phyloP scores from a whole-genome alignment of 37 sponge, comb jelly and placozoan species.

The Mnemiopsis leidyi region DNA sequence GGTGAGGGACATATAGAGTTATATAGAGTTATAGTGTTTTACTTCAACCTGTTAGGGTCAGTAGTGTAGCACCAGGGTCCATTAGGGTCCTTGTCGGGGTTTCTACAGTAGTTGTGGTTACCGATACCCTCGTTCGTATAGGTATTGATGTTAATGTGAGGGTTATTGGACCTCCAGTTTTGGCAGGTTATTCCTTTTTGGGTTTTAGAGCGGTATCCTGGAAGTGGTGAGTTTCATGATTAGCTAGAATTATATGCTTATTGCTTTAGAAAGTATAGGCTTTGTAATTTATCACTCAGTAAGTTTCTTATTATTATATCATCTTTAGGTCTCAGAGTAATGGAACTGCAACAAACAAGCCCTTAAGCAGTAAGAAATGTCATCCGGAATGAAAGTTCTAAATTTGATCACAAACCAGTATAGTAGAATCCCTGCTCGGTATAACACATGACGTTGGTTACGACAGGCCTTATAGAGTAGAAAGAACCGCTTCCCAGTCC shows the following conservation, averaged over 20 bases:
- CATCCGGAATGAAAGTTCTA: no score
- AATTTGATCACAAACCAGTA: no score
- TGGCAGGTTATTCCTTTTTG: conserved; percentile 19
- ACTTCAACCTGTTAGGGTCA: neutral
- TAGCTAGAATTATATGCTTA: no score
- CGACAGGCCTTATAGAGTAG: conserved; percentile 32
- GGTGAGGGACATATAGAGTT: no score
- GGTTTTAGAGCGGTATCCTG: conserved; percentile 37
- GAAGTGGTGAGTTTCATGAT: no score
- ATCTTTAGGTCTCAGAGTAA: no score
- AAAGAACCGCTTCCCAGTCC: neutral
- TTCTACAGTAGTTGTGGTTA: conserved; percentile 63
- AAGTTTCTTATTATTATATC: no score
- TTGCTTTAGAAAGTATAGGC: no score
- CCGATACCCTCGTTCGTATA: neutral
- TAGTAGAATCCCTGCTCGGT: neutral
- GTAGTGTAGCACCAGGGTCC: conserved; percentile 63
- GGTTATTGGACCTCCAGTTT: conserved; percentile 1
- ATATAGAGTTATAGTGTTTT: no score
- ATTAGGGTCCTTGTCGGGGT: conserved; percentile 44
- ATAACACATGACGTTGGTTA: conserved; percentile 25
- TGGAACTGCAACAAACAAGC: no score
- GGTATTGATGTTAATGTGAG: neutral
- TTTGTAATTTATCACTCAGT: no score
- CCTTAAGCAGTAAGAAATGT: no score